Conservation (phyloP, 2,797 vertebrate genomes). For the Crocodylus rhombifer region DNA sequence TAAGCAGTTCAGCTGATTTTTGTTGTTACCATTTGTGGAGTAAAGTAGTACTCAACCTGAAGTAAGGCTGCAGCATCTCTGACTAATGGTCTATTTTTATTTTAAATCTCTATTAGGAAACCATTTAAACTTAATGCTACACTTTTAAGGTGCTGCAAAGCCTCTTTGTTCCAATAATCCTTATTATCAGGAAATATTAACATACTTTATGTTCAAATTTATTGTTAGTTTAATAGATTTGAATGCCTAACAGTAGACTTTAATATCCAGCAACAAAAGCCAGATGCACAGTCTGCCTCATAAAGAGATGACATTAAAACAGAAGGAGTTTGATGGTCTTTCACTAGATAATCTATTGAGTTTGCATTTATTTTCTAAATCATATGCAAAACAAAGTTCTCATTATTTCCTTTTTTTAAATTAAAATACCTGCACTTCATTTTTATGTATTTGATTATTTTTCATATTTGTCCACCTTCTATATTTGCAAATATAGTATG, state of each 20-base stretch:
- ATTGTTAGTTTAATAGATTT: constrained; percentile 53
- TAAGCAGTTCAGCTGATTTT: background rate
- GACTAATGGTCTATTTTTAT: constrained; percentile 6
- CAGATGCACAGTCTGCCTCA: constrained; percentile 15
- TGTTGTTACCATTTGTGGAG: background rate
- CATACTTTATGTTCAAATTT: constrained; percentile 50
- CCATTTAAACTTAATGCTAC: background rate
- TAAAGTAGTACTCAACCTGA: background rate
- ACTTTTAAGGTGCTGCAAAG: background rate
- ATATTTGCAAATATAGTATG: background rate
- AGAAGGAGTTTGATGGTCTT: background rate
- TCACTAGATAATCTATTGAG: background rate
- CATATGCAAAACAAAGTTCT: background rate
- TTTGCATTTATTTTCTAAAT: background rate
- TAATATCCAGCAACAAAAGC: constrained; percentile 35
- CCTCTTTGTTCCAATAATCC: constrained; percentile 1
- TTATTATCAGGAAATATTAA: constrained; percentile 46
- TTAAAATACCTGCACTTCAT: background rate
- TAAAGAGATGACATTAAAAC: constrained; percentile 37
- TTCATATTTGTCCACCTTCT: background rate
- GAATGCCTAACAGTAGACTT: constrained; percentile 40
- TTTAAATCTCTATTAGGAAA: constrained; percentile 7
- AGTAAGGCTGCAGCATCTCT: background rate
- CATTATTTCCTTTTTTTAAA: background rate
- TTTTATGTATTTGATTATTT: background rate